Conservation (phyloP, 2,888 invertebrate genomes). For the Phymatocera aterrima region DNA sequence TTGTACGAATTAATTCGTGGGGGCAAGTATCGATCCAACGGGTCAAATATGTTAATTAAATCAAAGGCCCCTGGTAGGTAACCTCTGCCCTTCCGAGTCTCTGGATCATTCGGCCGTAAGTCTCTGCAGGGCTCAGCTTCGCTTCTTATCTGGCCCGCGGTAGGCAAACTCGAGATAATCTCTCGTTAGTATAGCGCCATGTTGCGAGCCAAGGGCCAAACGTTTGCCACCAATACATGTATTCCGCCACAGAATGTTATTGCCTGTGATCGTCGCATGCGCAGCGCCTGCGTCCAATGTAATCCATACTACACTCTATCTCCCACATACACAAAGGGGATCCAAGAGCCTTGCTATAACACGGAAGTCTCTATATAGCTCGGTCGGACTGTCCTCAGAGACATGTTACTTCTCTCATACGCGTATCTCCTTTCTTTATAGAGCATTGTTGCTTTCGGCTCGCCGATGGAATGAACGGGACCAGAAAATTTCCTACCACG, state of each 20-base stretch:
- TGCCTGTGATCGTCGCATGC: background rate
- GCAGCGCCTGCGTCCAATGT: background rate
- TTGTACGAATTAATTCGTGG: constrained; percentile 21
- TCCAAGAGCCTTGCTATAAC: background rate
- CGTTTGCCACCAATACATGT: background rate
- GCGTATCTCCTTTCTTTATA: constrained; percentile 29
- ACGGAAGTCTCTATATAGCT: constrained; percentile 21
- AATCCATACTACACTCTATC: background rate
- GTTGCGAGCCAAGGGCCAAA: constrained; percentile 23
- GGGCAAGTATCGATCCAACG: constrained; percentile 20
- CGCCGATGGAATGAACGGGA: background rate
- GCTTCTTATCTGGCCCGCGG: constrained; percentile 25
- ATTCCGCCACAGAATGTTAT: background rate
- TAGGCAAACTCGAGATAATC: constrained; percentile 37
- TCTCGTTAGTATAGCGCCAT: constrained; percentile 42
- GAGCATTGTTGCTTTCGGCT: constrained; percentile 32
- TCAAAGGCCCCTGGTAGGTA: constrained; percentile 3
- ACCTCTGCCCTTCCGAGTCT: constrained; percentile 2
- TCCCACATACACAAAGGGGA: background rate
- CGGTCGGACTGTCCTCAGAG: constrained; percentile 5
- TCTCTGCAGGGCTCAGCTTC: background rate
- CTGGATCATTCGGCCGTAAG: constrained; percentile 15
- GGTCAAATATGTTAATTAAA: constrained; percentile 35
- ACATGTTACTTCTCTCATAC: constrained; percentile 14
- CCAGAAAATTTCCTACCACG: background rate